phyloP scores from a whole-genome alignment of 2,113 vertebrate species.

The Stictonetta naevosa region DNA sequence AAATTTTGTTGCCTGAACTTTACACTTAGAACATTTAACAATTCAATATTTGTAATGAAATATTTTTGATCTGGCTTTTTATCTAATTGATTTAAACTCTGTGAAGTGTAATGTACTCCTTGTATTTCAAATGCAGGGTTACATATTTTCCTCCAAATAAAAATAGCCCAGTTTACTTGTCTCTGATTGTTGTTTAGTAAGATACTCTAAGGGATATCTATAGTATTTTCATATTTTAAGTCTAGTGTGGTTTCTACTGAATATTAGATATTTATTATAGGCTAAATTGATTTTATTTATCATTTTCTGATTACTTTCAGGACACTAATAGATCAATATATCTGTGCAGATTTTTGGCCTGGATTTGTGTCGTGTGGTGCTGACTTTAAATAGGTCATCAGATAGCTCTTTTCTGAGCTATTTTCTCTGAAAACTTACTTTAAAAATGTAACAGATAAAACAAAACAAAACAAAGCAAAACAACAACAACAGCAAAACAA shows the following conservation, averaged over 20 bases:
- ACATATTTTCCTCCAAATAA: background rate
- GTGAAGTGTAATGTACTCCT: background rate
- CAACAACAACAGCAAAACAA: no score
- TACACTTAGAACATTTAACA: background rate
- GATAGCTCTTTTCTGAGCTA: background rate
- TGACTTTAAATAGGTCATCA: conserved; percentile 30
- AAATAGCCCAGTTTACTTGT: background rate
- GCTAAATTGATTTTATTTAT: conserved; percentile 38
- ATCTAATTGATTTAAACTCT: background rate
- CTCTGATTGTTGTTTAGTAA: background rate
- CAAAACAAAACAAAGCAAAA: background rate
- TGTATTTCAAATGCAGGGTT: background rate
- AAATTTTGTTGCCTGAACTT: background rate
- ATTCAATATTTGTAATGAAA: background rate
- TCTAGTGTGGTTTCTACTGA: background rate
- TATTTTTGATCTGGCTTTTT: background rate
- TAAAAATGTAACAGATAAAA: background rate
- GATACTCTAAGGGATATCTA: background rate
- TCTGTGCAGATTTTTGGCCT: background rate
- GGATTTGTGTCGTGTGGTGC: conserved; percentile 5
- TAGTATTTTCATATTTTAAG: conserved; percentile 8
- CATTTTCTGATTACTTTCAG: conserved; percentile 42
- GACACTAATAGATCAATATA: conserved; percentile 1
- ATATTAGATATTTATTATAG: conserved; percentile 14
- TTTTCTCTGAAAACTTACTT: background rate